phyloP scores from a whole-genome alignment of 1,140 invertebrate genomes.

The Asbolus verrucosus region DNA sequence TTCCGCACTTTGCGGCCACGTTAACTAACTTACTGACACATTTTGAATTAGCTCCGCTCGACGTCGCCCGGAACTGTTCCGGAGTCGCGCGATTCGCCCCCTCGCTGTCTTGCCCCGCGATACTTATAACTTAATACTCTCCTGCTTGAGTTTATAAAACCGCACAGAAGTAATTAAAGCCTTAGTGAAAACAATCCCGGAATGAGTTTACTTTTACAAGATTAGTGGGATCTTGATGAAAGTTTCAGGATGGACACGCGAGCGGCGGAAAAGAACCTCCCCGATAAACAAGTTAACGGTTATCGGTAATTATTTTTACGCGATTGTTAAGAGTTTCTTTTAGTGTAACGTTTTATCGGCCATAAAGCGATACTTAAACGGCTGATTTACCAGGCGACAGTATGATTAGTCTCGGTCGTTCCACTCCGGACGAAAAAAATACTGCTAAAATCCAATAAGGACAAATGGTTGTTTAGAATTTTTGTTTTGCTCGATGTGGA shows the following conservation, averaged over 20 bases:
- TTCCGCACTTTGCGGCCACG: slow-evolving; percentile 35
- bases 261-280: not conserved
- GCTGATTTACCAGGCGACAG: slow-evolving; percentile 4
- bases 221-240: slow-evolving; percentile 46
- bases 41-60: slow-evolving; percentile 33
- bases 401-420: slow-evolving; percentile 4
- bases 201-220: slow-evolving; percentile 47
- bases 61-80: slow-evolving; percentile 19
- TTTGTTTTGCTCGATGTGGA: too few species aligned
- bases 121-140: slow-evolving; percentile 36
- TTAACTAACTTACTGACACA: slow-evolving; percentile 39
- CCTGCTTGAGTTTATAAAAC: slow-evolving; percentile 36
- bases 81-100: slow-evolving; percentile 7
- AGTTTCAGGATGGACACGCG: slow-evolving; percentile 27
- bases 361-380: slow-evolving; percentile 18
- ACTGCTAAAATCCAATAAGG: not conserved
- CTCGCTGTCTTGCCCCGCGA: slow-evolving; percentile 16
- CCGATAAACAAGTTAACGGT: slow-evolving; percentile 26
- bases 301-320: slow-evolving; percentile 23
- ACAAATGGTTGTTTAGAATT: not conserved
- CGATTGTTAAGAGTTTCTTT: slow-evolving; percentile 11
- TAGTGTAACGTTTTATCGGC: not conserved
- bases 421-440: too few species aligned
- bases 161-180: slow-evolving; percentile 38
- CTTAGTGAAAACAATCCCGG: slow-evolving; percentile 44